A percentile compares a stretch with the other conserved stretches of the same genome.
These are phyloP conservation scores for Scolopax mira DNA, from an alignment of 2,113 vertebrate genomes.

Conservation along the genomic window DNA sequence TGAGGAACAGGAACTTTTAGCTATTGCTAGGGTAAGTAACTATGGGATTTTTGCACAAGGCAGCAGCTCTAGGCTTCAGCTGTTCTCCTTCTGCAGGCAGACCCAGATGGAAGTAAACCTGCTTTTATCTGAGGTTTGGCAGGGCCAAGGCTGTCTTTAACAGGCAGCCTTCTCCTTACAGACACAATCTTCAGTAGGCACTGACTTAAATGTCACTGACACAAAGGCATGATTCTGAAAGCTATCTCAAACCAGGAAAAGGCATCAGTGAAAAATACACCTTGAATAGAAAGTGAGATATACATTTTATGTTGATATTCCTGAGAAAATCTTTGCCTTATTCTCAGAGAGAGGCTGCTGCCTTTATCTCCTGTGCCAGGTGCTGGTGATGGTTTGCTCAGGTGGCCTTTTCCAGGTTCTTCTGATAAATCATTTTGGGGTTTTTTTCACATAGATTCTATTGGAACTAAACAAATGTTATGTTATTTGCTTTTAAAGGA, in stretches of 20 bases:
- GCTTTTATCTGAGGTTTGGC: not conserved
- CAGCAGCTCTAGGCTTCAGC: not conserved
- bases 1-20: not conserved
- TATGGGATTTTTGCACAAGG: not conserved
- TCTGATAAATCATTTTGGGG: not conserved
- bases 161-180: not conserved
- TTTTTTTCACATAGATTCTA: not conserved
- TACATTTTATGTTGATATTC: not conserved
- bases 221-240: not conserved
- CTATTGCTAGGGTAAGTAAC: fast-evolving
- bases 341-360: not conserved
- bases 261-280: not conserved
- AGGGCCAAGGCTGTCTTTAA: not conserved
- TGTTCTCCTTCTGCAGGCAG: not conserved
- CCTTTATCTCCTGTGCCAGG: not conserved
- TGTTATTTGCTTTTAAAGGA: not conserved
- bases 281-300: not conserved
- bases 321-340: not conserved
- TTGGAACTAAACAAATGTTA: not conserved
- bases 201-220: not conserved
- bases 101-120: not conserved
- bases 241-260: not conserved
- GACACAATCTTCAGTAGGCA: not conserved
- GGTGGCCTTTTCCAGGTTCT: not conserved
- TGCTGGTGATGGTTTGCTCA: not conserved